These are phyloP conservation scores for Spheniscus mendiculus DNA, from an alignment of 2,113 vertebrate genomes.

Conservation along the genomic window DNA sequence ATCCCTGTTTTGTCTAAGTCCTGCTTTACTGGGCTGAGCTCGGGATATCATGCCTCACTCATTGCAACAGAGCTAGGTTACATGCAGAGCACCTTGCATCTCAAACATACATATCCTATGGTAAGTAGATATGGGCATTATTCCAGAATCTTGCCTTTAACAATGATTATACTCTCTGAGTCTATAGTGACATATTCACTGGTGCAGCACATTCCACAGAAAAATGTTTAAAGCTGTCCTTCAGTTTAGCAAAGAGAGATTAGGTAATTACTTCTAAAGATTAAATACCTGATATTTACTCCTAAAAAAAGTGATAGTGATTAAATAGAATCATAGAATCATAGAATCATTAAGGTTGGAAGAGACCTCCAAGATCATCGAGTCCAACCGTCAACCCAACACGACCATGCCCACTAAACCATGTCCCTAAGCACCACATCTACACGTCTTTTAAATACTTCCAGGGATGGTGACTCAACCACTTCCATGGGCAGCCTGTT, in stretches of 20 bases:
- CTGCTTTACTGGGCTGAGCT: neutral
- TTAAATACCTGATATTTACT: neutral
- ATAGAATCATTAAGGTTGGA: too few species aligned
- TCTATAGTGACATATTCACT: neutral
- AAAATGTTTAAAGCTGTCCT: neutral
- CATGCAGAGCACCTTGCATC: neutral
- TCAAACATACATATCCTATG: neutral
- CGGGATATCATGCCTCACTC: neutral
- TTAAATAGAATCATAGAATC: too few species aligned
- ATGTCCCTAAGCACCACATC: too few species aligned
- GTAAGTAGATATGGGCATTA: neutral
- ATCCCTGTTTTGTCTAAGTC: neutral
- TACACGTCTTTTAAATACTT: too few species aligned
- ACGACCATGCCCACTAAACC: too few species aligned
- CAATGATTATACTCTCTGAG: neutral
- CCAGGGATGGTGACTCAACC: too few species aligned
- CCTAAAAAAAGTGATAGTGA: accelerated
- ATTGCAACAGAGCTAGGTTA: neutral
- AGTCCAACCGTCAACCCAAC: too few species aligned
- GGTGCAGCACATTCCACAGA: neutral
- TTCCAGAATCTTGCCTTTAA: neutral
- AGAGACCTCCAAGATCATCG: too few species aligned
- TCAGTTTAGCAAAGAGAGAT: neutral
- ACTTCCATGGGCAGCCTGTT: too few species aligned
- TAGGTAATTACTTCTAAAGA: neutral